Percentiles rank a stretch among this genome's conserved stretches.
phyloP scores from a whole-genome alignment of 2,888 invertebrate genomes.

The Pimpla rufipes region DNA sequence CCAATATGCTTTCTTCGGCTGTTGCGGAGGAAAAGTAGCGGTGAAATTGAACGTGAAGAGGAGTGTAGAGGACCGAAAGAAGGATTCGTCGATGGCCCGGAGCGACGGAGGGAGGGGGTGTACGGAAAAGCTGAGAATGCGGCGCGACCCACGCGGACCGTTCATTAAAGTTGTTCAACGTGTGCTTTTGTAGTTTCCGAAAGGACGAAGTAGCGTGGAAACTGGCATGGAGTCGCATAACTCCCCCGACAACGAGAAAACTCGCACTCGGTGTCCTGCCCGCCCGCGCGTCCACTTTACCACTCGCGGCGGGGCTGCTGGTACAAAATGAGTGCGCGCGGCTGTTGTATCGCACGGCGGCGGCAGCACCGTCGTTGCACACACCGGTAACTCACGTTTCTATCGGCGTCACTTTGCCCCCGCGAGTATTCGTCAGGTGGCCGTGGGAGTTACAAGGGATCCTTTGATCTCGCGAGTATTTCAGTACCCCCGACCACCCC shows the following conservation, averaged over 20 bases:
- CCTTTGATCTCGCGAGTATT: constrained; percentile 48
- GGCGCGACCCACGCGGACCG: constrained; percentile 52
- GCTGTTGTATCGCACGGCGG: not conserved
- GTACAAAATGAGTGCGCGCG: constrained; percentile 31
- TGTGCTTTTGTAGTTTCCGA: constrained; percentile 74
- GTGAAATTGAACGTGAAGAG: constrained; percentile 59
- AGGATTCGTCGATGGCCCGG: constrained; percentile 17
- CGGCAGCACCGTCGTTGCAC: not conserved
- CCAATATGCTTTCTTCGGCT: constrained; percentile 7
- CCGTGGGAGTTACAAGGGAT: constrained; percentile 10
- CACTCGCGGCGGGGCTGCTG: constrained; percentile 6
- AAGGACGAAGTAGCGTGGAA: constrained; percentile 56
- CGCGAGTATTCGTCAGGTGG: constrained; percentile 36
- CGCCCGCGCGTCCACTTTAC: constrained; percentile 35
- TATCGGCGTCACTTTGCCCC: constrained; percentile 20
- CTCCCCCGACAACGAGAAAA: not conserved
- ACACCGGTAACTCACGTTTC: constrained; percentile 49
- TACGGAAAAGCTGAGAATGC: constrained; percentile 38
- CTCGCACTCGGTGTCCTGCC: constrained; percentile 50
- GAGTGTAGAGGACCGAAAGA: constrained; percentile 44
- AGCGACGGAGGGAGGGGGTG: constrained; percentile 17
- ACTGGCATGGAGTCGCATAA: not conserved
- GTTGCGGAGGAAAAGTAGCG: not conserved
- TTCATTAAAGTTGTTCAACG: constrained; percentile 77
- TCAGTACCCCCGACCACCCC: constrained; percentile 31